Base-by-base conservation (phyloP, 1,140 invertebrate genomes). In the Bombus consobrinus region DNA sequence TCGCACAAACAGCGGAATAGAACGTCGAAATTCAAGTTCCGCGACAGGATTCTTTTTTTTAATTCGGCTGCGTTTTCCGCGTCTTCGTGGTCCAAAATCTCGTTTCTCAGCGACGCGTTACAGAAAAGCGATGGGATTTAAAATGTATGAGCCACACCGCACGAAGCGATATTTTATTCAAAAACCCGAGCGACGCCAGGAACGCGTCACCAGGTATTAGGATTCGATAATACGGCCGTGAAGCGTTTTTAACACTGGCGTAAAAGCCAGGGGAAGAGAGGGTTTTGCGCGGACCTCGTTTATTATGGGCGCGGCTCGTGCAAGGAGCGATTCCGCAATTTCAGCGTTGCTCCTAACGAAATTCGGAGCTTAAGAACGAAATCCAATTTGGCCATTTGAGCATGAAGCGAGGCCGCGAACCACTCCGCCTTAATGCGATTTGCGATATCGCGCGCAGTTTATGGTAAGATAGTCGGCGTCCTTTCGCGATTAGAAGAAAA, bases 91-190 rank as follows among this genome's bases (percentile, higher is more conserved):
- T 34, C 64, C 28, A 43, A 81, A 81, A 85, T 71, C 71, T 71
- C 72, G 77, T 86, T 81, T 72, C 78, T 86, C 69, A 76, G 22
- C 28, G 43, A 13, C 6, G 39, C 32, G 66, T 77, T 66, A 64
- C 73, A 62, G 66, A 87, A 85, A 43, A 87, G 53, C 76, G 47
- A 32, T 32, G 43, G 37, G 73, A 77, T 81, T 88, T 86, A 88
- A 88, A 88, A 86, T 88, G 87, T 88, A 87, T 81, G 86, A 88
- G 43, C 62, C 72, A 41, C 28, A 53, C 57, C 28, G 43, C 6
- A 62, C 15, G 43, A 32, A 28, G 25, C 13, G 87, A 86, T 88
- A 81, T 87, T 88, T 88, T 88, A 88, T 88, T 88, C 71, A 85
- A 78, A 86, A 86, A 86, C 43, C 64, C 18, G 28, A 28, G 37